Evolutionary conservation across 2,888 invertebrate genomes (phyloP).

Genomic region (Cantharis nigra): DNA sequence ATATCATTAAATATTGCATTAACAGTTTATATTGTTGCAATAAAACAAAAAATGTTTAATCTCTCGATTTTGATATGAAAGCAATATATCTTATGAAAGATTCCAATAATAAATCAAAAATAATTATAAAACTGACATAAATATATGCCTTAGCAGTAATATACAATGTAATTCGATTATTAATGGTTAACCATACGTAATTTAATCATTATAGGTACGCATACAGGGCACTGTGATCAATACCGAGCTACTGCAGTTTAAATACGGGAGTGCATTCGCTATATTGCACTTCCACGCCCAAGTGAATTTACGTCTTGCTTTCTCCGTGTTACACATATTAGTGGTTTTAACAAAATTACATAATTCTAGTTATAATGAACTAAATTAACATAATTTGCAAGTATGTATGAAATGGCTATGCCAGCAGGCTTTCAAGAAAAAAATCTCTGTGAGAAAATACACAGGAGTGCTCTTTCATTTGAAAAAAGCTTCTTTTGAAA

Average conservation of each 20-base stretch:
- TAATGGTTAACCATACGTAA: background rate
- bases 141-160: background rate
- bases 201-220: background rate
- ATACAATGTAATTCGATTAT: background rate
- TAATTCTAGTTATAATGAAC: background rate
- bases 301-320: background rate
- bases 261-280: conserved; percentile 17
- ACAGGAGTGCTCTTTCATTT: background rate
- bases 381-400: background rate
- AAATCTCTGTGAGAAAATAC: background rate
- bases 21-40: background rate
- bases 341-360: background rate
- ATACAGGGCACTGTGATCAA: conserved; percentile 20
- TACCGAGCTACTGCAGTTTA: conserved; percentile 27
- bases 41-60: background rate
- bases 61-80: background rate
- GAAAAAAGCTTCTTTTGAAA: background rate
- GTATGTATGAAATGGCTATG: background rate
- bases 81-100: background rate
- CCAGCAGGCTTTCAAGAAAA: background rate
- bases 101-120: background rate
- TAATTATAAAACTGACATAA: background rate
- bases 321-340: background rate
- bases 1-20: conserved; percentile 22
- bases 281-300: conserved; percentile 27